phyloP scores from a whole-genome alignment of 2,888 invertebrate genomes.

The Lepidochrysops patricia region DNA sequence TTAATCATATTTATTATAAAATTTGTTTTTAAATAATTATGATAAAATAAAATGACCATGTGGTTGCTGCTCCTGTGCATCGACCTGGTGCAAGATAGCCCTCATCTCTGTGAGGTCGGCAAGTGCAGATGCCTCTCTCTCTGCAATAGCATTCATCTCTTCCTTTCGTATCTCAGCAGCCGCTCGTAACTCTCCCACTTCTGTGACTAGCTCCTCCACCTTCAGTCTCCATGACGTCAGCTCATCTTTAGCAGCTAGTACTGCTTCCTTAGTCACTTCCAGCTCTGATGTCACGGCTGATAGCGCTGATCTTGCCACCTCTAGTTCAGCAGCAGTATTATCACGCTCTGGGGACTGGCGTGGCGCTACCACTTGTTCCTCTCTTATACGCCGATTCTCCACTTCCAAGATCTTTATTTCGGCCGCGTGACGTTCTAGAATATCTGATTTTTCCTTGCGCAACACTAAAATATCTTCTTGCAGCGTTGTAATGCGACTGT shows the following conservation, averaged over 20 bases:
- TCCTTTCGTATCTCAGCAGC: conserved; percentile 50
- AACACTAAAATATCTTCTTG: conserved; percentile 57
- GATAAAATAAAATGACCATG: no score
- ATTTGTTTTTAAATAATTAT: no score
- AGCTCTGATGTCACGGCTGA: conserved; percentile 43
- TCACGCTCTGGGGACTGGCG: conserved; percentile 48
- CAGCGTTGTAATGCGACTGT: conserved; percentile 40
- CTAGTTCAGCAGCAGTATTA: conserved; percentile 49
- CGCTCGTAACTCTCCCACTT: conserved; percentile 49
- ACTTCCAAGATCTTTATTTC: conserved; percentile 48
- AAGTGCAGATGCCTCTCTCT: conserved; percentile 50
- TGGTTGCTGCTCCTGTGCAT: conserved; percentile 49
- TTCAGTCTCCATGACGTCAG: conserved; percentile 48
- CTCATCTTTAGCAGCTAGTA: conserved; percentile 47
- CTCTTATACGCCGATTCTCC: conserved; percentile 49
- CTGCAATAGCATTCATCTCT: conserved; percentile 46
- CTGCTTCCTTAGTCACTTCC: conserved; percentile 38
- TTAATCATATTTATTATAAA: no score
- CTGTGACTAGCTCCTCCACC: conserved; percentile 47
- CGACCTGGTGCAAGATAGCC: conserved; percentile 53
- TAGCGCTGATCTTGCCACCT: conserved; percentile 45
- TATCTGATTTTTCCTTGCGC: conserved; percentile 46
- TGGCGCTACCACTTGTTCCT: conserved; percentile 41
- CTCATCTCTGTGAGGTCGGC: conserved; percentile 56
- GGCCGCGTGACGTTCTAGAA: conserved; percentile 41